A percentile compares a stretch with the other conserved stretches of the same genome.
Conservation (phyloP, 2,113 vertebrate species). For the Agapornis roseicollis region DNA sequence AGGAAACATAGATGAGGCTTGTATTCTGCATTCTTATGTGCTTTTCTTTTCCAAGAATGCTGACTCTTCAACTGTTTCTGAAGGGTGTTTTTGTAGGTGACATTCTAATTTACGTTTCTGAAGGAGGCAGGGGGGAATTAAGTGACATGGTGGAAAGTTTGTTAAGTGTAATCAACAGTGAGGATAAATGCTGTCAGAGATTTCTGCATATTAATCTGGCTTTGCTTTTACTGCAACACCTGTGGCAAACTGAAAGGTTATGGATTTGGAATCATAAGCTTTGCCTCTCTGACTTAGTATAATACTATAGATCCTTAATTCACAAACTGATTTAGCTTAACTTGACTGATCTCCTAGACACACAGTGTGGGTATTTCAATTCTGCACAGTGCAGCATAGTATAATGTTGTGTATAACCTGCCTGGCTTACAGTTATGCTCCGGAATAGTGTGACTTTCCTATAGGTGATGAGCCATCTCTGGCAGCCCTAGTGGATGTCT, state of each 20-base stretch:
- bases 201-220: conserved; percentile 55
- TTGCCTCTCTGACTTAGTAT: not conserved
- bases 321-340: not conserved
- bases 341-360: not conserved
- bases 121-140: conserved; percentile 36
- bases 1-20: not conserved
- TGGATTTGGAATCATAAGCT: not conserved
- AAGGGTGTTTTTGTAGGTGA: conserved; percentile 40
- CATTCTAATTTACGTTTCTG: conserved; percentile 47
- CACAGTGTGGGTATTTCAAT: not conserved
- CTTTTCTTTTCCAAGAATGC: not conserved
- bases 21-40: not conserved
- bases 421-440: not conserved
- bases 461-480: not conserved
- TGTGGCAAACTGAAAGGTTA: conserved; percentile 1
- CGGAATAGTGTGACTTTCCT: not conserved
- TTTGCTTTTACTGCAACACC: conserved; percentile 16
- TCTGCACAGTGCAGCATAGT: not conserved
- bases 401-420: not conserved
- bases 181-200: conserved; percentile 44
- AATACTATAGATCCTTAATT: not conserved
- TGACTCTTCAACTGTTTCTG: not conserved
- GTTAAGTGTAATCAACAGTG: conserved; percentile 51
- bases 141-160: conserved; percentile 51
- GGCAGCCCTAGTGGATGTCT: not conserved